These are phyloP conservation scores for Dolomedes plantarius DNA, from an alignment of 2,888 invertebrate genomes.

Conservation along the genomic window DNA sequence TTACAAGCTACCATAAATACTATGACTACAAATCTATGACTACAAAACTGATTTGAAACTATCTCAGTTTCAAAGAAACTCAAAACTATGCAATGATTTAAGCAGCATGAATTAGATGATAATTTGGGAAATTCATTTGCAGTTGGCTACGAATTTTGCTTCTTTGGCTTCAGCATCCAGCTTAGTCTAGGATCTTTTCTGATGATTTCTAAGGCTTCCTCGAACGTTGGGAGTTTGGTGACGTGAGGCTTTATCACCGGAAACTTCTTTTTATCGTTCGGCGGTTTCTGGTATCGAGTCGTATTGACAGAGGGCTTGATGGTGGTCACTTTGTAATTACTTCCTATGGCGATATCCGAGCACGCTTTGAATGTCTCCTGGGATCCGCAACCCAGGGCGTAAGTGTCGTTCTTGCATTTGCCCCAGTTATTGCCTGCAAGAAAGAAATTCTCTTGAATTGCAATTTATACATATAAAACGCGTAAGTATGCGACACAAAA, in stretches of 20 bases:
- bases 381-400: conserved; percentile 71
- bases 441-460: too few species aligned
- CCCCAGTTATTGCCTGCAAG: conserved; percentile 85
- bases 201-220: conserved; percentile 36
- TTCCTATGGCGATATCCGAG: conserved; percentile 62
- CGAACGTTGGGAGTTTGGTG: conserved; percentile 6
- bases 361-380: conserved; percentile 73
- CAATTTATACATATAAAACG: too few species aligned
- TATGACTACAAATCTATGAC: too few species aligned
- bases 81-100: too few species aligned
- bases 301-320: neutral
- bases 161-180: conserved; percentile 49
- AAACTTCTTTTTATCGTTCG: conserved; percentile 26
- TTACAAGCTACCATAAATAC: too few species aligned
- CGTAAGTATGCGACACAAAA: too few species aligned
- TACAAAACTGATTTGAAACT: too few species aligned
- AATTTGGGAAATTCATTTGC: too few species aligned
- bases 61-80: too few species aligned
- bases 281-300: neutral
- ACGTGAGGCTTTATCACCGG: conserved; percentile 8
- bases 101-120: too few species aligned
- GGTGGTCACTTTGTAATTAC: neutral
- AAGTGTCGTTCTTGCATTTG: conserved; percentile 79
- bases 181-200: conserved; percentile 38
- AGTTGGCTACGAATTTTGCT: neutral